Base-by-base conservation (phyloP, 2,888 invertebrate genomes). In the Iselma pallidipennis region DNA sequence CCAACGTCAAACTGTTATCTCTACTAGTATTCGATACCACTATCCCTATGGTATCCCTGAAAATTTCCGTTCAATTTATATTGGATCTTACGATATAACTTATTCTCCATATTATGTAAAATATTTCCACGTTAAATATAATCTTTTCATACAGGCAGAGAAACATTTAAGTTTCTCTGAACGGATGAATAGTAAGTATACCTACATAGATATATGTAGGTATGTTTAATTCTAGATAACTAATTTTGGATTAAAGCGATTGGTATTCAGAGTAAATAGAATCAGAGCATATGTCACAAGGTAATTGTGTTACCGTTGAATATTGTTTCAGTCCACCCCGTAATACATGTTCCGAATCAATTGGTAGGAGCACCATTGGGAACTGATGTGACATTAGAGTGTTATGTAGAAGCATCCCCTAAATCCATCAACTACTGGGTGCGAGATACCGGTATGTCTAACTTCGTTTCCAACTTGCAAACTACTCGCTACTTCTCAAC, bases 351-450 rank as follows among this genome's bases (percentile, higher is more conserved):
- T 67, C 95, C 95, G 59, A 95, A 94, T 84, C 95, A 95, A 85
- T 86, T 95, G 80, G 93, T 95, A 65, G 94, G 94, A 23, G 94
- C 94, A 65, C 94, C 94, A 60, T 84, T 93, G 73, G 91, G 91
- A 68, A 94, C 94, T 67, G 92, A 94, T 82, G 94, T 95, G 76
- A 89, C 89, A 28, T 85, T 95, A 69, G 94, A 94, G 83, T 95
- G 95, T 84, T 89, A 90, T 83, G 93, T 95, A 65, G 94, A 95
- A 82, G 93, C 95, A 51, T 95, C 90, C 67, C 95, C 95, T 51
- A 93, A 90, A 83, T 91, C 93, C 75, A 94, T 95, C 84, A 93
- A 93, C 85, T 94, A 93, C 83, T 95, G 94, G 94, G 88, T 91
- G 76, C 87, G 90, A 83, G 92, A 93, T 82, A 89, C 89, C 74